Percentiles rank a stretch among this genome's conserved stretches.
Conservation (phyloP, 2,113 vertebrate species). For the Myiagra hebetior region DNA sequence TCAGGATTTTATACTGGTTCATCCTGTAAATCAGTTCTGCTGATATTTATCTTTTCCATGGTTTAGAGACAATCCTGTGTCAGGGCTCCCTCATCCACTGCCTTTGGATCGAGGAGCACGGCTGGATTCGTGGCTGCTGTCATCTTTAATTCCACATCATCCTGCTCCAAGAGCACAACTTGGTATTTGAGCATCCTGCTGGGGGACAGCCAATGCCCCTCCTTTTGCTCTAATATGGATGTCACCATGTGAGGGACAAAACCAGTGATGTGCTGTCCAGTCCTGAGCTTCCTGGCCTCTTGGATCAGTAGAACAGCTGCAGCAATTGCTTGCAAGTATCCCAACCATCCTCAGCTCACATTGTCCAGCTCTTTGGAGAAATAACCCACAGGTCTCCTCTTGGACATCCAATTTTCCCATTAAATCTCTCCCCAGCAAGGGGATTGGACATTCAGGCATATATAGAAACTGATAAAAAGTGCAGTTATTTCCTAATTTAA, state of each 20-base stretch:
- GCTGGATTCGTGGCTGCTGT: not conserved
- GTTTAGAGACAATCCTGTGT: not conserved
- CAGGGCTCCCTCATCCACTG: not conserved
- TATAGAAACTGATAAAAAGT: not conserved
- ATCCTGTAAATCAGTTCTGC: not conserved
- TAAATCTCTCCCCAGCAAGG: not conserved
- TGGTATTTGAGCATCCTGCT: not conserved
- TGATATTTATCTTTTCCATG: not conserved
- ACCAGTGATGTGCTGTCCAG: not conserved
- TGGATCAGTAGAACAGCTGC: not conserved
- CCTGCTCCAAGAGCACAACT: not conserved
- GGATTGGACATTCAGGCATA: not conserved
- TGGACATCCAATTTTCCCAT: not conserved
- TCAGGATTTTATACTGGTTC: not conserved
- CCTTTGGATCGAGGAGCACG: not conserved
- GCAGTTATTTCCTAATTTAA: not conserved
- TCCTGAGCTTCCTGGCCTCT: not conserved
- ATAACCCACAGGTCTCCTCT: not conserved
- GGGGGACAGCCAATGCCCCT: not conserved
- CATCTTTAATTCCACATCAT: not conserved
- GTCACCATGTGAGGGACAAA: not conserved
- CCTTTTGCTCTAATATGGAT: not conserved
- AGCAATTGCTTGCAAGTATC: not conserved
- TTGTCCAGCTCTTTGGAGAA: not conserved
- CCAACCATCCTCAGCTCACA: rapidly evolving